Conservation (phyloP, 2,888 invertebrate species). For the Acanthacorydalis orientalis region DNA sequence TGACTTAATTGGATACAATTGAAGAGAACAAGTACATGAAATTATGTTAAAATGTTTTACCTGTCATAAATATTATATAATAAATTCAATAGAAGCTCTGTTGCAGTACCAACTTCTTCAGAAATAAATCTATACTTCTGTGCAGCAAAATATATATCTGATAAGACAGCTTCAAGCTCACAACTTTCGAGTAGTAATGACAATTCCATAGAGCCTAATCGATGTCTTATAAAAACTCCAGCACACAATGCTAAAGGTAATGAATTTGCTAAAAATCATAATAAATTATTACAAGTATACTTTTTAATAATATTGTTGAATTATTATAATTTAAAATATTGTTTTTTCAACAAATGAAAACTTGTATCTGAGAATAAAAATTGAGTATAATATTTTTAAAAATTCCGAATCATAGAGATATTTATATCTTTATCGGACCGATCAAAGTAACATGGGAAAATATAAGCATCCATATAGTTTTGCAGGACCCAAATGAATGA, state of each 20-base stretch:
- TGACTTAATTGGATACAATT: no score
- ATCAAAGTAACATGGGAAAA: no score
- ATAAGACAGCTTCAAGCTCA: conserved; percentile 53
- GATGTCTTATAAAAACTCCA: conserved; percentile 55
- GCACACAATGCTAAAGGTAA: conserved; percentile 35
- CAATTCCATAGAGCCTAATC: conserved; percentile 49
- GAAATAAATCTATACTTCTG: conserved; percentile 32
- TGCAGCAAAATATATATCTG: conserved; percentile 57
- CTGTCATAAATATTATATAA: conserved; percentile 49
- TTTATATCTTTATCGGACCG: no score
- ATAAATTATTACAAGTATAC: conserved; percentile 5
- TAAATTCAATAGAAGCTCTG: conserved; percentile 46
- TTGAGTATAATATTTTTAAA: no score
- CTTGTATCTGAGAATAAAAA: no score
- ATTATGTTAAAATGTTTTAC: conserved; percentile 23
- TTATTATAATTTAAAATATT: conserved; percentile 5
- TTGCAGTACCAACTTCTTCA: conserved; percentile 38
- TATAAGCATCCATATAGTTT: no score
- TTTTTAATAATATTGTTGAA: not conserved
- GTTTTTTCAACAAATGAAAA: no score
- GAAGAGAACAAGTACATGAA: not conserved
- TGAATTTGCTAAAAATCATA: conserved; percentile 18
- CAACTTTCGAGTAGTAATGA: conserved; percentile 45
- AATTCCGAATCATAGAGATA: no score
- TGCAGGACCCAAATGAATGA: no score